Evolutionary conservation across 2,888 invertebrate species (phyloP), one percentile per base, ranked within the genome.

Genomic region (Adineta ricciae): DNA sequence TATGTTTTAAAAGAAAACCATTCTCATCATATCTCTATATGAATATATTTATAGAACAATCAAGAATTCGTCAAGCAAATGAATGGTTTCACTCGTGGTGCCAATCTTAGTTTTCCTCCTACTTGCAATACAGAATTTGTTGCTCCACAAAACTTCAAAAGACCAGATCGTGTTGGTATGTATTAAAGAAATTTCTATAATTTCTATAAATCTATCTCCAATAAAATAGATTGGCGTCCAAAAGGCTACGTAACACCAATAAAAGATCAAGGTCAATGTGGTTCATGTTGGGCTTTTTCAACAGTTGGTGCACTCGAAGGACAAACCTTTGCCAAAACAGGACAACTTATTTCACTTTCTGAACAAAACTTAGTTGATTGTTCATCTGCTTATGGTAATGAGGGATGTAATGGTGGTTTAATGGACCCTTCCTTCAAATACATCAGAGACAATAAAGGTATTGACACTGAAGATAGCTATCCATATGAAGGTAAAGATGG

Each of bases 331-430:
- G n/a, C n/a, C n/a, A n/a, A n/a, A n/a, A n/a, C n/a, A n/a, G n/a
- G n/a, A n/a, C n/a, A n/a, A n/a, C n/a, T n/a, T n/a, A n/a, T n/a
- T n/a, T n/a, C n/a, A n/a, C n/a, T n/a, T n/a, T n/a, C n/a, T n/a
- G n/a, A n/a, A n/a, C n/a, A n/a, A n/a, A n/a, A n/a, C n/a, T n/a
- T n/a, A n/a, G n/a, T n/a, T n/a, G n/a, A n/a, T n/a, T n/a, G n/a
- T n/a, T n/a, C n/a, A n/a, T n/a, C n/a, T 5, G 92, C 93, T 87
- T 96, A 94, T 86, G 88, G 89, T 82, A 96, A 96, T 92, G 93
- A 95, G 89, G 96, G 96, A 84, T 96, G 96, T 91, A 93, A 94
- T 88, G 96, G 96, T 84, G 96, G 87, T 9, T 83, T 87, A 21
- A 87, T 87, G 87, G 87, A 88, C 56, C 27, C 82, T 16, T 87